Conservation (phyloP, 1,140 invertebrate genomes). For the Apis cerana region DNA sequence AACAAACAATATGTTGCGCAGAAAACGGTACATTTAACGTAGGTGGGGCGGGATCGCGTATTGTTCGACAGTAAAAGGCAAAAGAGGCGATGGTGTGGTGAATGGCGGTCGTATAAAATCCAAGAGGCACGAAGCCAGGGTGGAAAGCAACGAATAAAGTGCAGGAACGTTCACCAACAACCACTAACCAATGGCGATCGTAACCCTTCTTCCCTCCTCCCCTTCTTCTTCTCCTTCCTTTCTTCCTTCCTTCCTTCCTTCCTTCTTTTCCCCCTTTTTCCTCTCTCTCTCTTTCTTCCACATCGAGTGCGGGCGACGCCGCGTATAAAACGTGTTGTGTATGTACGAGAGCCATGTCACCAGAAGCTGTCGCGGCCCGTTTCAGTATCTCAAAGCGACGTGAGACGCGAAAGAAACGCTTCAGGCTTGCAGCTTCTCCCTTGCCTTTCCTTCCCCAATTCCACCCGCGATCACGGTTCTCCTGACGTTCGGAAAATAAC, state of each 20-base stretch:
- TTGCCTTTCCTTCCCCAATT: neutral
- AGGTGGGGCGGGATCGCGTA: constrained; percentile 36
- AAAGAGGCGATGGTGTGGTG: constrained; percentile 19
- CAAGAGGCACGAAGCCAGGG: constrained; percentile 27
- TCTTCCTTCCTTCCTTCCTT: too few relatives aligned
- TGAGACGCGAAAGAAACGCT: constrained; percentile 22
- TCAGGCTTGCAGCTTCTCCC: neutral
- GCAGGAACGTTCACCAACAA: constrained; percentile 46
- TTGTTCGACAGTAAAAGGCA: constrained; percentile 50
- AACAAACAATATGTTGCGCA: constrained; percentile 11
- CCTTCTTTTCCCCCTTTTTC: too few relatives aligned
- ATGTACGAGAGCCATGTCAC: constrained; percentile 47
- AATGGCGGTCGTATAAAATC: constrained; percentile 58
- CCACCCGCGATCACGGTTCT: too few relatives aligned
- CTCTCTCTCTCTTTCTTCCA: constrained; percentile 18
- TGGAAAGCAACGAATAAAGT: constrained; percentile 55
- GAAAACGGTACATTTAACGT: constrained; percentile 1
- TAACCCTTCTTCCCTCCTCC: neutral
- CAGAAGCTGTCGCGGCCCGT: constrained; percentile 28
- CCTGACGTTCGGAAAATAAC: too few relatives aligned
- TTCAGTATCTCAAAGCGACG: constrained; percentile 40
- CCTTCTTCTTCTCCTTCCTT: too few relatives aligned
- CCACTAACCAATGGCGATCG: constrained; percentile 61
- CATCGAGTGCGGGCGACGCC: constrained; percentile 11
- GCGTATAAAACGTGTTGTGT: constrained; percentile 28